Evolutionary conservation across 2,888 invertebrate genomes (phyloP).

Genomic region (Drosophila niveifrons): DNA sequence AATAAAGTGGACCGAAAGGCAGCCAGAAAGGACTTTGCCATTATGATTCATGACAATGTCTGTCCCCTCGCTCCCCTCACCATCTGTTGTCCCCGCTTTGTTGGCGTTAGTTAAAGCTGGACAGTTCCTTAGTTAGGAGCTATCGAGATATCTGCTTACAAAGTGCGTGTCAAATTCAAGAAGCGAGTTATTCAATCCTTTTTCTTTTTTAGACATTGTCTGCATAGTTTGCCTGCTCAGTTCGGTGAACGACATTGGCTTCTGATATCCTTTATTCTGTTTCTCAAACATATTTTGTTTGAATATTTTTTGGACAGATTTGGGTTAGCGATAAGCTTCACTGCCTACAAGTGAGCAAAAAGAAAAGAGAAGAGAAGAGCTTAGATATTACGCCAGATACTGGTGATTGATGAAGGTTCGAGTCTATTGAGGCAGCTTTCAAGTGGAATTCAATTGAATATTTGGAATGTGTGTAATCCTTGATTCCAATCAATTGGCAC

Average conservation of each 20-base stretch:
- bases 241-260: constrained; percentile 31
- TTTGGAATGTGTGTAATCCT: constrained; percentile 17
- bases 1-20: constrained; percentile 65
- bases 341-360: constrained; percentile 10
- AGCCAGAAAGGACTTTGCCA: constrained; percentile 45
- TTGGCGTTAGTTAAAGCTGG: constrained; percentile 62
- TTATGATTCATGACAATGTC: constrained; percentile 78
- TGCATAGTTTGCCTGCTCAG: constrained; percentile 56
- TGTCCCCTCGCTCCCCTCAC: constrained; percentile 22
- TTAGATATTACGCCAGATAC: constrained; percentile 31
- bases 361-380: not conserved
- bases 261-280: constrained; percentile 45
- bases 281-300: constrained; percentile 51
- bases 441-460: constrained; percentile 25
- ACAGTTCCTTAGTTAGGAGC: constrained; percentile 34
- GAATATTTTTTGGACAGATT: constrained; percentile 50
- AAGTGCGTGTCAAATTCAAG: constrained; percentile 79
- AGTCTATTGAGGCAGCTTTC: constrained; percentile 28
- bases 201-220: constrained; percentile 53
- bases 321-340: constrained; percentile 48
- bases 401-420: constrained; percentile 59
- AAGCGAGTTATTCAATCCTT: constrained; percentile 76
- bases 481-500: constrained; percentile 30
- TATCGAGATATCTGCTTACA: constrained; percentile 58
- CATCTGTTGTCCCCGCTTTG: constrained; percentile 1